Evolutionary conservation across 1,140 invertebrate species (phyloP), one percentile per base, ranked within the genome.

Genomic region (Ooceraea biroi): DNA sequence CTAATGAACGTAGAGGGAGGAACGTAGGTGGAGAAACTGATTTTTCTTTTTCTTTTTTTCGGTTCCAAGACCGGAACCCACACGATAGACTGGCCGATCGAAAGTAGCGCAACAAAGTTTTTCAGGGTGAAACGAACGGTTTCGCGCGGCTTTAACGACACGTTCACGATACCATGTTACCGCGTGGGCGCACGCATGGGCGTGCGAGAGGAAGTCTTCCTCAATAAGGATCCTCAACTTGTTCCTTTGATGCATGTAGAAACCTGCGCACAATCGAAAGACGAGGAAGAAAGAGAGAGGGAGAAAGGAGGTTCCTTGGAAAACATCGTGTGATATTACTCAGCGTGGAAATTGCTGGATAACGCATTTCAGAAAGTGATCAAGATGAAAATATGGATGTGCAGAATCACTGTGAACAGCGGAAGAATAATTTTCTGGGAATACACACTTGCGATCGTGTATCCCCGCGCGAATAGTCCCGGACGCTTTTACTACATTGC

Each of bases 141-240:
- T 80, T 41, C 11, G 46, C 57, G 25, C 19, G 48, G 25, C 48
- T 80, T 80, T 68, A 80, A 86, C 60, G 68, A 88, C 80, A 52
- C 19, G 36, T n/a, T 68, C 10, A 27, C 74, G 69, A 84, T 76
- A 84, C 11, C 30, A 22, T 10, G 65, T 27, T 10, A 0, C 5
- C 4, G 50, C 82, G 85, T 86, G 63, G 86, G 85, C 22, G 71
- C 55, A 44, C 55, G 74, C 30, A 88, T 88, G 58, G 86, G 85
- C 82, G 82, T 86, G 46, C 48, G 63, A 71, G 58, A 86, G 89
- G 91, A 91, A 91, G 83, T 89, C 87, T 89, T 90, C 84, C 73
- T 84, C 41, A 41, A 52, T 74, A 69, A 55, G 66, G 61, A 78
- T 77, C 44, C 83, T 85, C 65, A 65, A 86, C 58, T 46, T 57